These are phyloP conservation scores for Peromyscus maniculatus DNA, from an alignment of 2,113 vertebrate species.

Conservation along the genomic window DNA sequence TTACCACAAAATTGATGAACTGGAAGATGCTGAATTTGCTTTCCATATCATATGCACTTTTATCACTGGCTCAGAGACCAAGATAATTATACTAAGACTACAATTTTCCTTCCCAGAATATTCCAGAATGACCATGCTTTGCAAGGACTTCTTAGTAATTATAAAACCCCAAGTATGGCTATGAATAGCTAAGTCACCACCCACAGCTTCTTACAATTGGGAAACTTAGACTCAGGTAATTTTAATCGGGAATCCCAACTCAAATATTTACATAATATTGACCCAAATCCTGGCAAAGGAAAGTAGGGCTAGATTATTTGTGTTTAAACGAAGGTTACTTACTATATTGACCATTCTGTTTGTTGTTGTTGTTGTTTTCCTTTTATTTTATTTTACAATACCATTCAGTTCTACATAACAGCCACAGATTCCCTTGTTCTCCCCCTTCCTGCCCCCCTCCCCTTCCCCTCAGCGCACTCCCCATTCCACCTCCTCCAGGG, in stretches of 20 bases:
- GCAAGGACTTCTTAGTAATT: constrained; percentile 21
- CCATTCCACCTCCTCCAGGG: too few species aligned
- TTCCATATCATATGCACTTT: constrained; percentile 52
- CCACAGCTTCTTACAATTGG: background rate
- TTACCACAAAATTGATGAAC: constrained; percentile 41
- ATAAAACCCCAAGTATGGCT: background rate
- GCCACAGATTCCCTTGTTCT: too few species aligned
- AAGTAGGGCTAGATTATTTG: background rate
- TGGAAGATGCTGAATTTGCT: constrained; percentile 50
- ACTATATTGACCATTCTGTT: background rate
- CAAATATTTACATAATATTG: constrained; percentile 8
- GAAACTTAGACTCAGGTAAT: background rate
- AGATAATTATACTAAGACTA: background rate
- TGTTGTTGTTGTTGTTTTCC: background rate
- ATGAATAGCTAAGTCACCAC: background rate
- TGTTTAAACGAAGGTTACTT: background rate
- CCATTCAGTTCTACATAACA: too few species aligned
- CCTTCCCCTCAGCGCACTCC: too few species aligned
- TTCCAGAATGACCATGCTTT: constrained; percentile 37
- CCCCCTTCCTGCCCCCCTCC: too few species aligned
- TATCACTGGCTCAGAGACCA: constrained; percentile 1
- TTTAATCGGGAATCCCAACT: constrained; percentile 42
- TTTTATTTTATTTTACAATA: too few species aligned
- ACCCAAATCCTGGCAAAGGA: background rate
- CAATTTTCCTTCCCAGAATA: constrained; percentile 45